Conservation (phyloP, 2,888 invertebrate species). For the Lepidonotus clava region DNA sequence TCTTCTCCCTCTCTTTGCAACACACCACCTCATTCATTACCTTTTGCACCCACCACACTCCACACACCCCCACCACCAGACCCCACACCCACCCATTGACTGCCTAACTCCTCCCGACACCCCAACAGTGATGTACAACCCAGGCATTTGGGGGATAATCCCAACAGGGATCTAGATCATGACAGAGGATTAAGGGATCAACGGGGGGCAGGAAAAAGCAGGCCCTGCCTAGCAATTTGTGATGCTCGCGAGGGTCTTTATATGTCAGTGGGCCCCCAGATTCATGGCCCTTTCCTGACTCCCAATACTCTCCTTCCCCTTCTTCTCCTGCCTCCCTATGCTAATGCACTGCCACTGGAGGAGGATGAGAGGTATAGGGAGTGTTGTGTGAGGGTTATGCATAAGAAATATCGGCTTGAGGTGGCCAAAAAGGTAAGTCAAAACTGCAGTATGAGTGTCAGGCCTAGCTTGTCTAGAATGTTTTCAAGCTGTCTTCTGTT, state of each 20-base stretch:
- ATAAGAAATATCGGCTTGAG: too few relatives aligned
- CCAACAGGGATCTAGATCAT: constrained; percentile 44
- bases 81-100: background rate
- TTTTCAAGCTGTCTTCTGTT: too few relatives aligned
- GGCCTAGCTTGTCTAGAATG: too few relatives aligned
- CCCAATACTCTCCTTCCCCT: background rate
- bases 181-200: constrained; percentile 42
- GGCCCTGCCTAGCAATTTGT: background rate
- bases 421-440: too few relatives aligned
- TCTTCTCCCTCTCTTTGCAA: background rate
- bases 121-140: background rate
- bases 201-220: background rate
- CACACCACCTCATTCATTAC: background rate
- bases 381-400: too few relatives aligned
- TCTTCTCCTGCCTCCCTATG: background rate
- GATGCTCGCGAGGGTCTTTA: constrained; percentile 42
- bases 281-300: background rate
- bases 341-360: background rate
- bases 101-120: background rate
- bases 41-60: background rate
- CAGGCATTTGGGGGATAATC: background rate
- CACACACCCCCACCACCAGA: background rate
- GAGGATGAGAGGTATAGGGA: too few relatives aligned
- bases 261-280: constrained; percentile 4
- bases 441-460: too few relatives aligned